phyloP scores from a whole-genome alignment of 2,113 vertebrate genomes.

The Tragelaphus imberbis region DNA sequence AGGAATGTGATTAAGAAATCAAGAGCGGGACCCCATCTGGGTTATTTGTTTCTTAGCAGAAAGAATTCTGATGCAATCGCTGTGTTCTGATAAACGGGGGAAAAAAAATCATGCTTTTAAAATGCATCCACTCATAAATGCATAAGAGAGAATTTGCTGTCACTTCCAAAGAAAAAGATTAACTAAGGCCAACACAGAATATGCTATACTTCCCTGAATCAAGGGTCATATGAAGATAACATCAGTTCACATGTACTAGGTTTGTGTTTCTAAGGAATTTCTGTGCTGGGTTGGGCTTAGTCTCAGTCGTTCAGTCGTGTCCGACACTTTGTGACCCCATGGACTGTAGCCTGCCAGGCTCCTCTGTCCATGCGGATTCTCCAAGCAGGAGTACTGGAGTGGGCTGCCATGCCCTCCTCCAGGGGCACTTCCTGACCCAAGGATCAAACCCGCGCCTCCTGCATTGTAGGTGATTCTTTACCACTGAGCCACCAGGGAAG shows the following conservation, averaged over 20 bases:
- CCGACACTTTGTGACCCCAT: not conserved
- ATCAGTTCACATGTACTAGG: not conserved
- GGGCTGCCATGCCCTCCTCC: not conserved
- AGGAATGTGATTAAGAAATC: not conserved
- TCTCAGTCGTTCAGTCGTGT: not conserved
- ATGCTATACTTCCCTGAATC: not conserved
- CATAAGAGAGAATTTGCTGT: not conserved
- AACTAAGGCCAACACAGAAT: not conserved
- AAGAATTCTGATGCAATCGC: not conserved
- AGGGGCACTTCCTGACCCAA: not conserved
- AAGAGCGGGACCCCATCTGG: not conserved
- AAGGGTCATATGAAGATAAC: not conserved
- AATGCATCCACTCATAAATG: not conserved
- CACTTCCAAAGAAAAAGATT: not conserved
- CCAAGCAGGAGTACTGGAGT: not conserved
- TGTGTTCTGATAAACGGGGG: not conserved
- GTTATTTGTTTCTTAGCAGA: not conserved
- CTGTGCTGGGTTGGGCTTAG: not conserved
- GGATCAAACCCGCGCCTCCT: not conserved
- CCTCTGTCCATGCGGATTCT: not conserved
- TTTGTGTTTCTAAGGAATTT: not conserved
- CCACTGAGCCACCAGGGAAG: not conserved
- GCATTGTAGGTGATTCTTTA: not conserved
- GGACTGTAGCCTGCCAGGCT: not conserved
- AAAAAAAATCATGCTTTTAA: not conserved